Evolutionary conservation across 2,888 invertebrate species (phyloP), one percentile per base, ranked within the genome.

Genomic region (Troides oblongomaculatus): DNA sequence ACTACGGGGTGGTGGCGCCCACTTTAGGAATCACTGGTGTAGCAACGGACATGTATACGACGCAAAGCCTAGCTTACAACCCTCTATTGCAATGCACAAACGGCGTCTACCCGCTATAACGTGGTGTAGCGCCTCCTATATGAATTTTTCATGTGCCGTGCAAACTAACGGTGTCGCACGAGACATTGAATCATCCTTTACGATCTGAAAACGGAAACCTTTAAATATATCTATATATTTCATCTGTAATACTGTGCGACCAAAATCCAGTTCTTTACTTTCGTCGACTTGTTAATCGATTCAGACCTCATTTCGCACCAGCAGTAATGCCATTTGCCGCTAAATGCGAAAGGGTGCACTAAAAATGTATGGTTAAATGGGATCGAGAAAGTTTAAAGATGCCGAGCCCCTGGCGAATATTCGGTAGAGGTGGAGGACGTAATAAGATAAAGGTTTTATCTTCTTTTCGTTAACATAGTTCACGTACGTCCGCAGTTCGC

Each of bases 401-500:
- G 72, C 43, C 23, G 17, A 70, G 71, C 72, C 72, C 74, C 73
- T 73, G 75, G 74, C 70, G 75, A 75, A 75, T 79, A 82, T 79
- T 78, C 77, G 76, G 72, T 77, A 73, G 72, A 57, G 78, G 76
- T 74, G 78, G 77, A 81, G 46, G 80, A 80, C 79, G 83, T 92
- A 92, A 90, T 89, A 89, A 90, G 89, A 89, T 90, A 89, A 91
- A 87, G 90, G 90, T 86, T 86, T 90, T 90, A 90, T 87, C 87
- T 83, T 84, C 85, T 89, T 90, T 90, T 86, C 87, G 89, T 91
- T 89, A 90, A 85, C 84, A 85, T 85, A 89, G 87, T 85, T 87
- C 84, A 81, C 85, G 85, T 85, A 79, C 79, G 82, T 80, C 79
- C 79, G 78, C 81, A 77, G 82, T 81, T 79, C 77, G 79, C 73